These are phyloP conservation scores for Dreissena rostriformis DNA, from an alignment of 1,140 invertebrate species.

Conservation along the genomic window DNA sequence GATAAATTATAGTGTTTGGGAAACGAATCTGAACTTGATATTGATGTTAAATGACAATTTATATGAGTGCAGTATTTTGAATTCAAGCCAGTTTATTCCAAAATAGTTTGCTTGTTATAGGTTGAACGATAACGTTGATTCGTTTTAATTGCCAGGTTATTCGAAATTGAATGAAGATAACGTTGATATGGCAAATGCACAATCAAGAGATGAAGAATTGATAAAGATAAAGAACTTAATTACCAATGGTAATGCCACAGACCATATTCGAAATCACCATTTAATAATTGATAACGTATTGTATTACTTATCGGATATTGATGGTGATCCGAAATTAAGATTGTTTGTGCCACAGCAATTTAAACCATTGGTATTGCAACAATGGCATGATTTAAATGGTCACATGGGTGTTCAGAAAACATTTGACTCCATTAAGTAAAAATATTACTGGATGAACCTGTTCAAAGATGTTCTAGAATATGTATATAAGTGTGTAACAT, in stretches of 20 bases:
- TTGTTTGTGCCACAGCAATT: slow-evolving; percentile 44
- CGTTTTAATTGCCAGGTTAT: not conserved
- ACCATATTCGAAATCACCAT: not conserved
- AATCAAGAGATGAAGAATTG: not conserved
- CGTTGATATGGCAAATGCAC: not conserved
- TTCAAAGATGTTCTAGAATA: slow-evolving; percentile 44
- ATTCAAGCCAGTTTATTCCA: not conserved
- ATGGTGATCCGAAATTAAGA: slow-evolving; percentile 23
- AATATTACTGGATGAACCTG: slow-evolving; percentile 50
- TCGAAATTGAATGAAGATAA: not conserved
- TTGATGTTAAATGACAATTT: slow-evolving; percentile 8
- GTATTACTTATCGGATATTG: slow-evolving; percentile 16
- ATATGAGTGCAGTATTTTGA: not conserved
- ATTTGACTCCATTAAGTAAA: slow-evolving; percentile 39
- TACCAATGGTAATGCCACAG: not conserved
- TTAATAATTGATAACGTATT: slow-evolving; percentile 3
- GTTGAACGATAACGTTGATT: not conserved
- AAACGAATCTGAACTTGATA: not conserved
- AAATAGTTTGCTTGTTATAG: not conserved
- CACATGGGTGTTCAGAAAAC: slow-evolving; percentile 58
- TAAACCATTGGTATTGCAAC: not conserved
- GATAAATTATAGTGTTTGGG: not conserved
- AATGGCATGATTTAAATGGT: slow-evolving; percentile 52
- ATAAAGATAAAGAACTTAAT: not conserved
- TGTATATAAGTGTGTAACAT: slow-evolving; percentile 47